Percentiles rank a stretch among this genome's conserved stretches.
These are phyloP conservation scores for Percopsis transmontana DNA, from an alignment of 2,113 vertebrate genomes.

Conservation along the genomic window DNA sequence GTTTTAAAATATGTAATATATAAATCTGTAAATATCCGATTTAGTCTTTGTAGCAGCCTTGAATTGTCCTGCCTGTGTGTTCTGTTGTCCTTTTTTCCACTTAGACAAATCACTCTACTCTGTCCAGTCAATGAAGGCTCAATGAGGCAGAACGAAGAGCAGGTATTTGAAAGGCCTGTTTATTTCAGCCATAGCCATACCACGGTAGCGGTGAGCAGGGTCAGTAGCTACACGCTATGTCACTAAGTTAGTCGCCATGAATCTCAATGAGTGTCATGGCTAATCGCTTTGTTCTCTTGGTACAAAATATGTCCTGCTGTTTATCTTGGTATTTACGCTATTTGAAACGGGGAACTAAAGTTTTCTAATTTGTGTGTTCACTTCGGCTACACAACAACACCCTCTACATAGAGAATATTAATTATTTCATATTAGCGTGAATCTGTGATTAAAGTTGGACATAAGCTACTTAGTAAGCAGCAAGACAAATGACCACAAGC, in stretches of 20 bases:
- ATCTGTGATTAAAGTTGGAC: too few relatives aligned
- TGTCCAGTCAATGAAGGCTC: slow-evolving; percentile 16
- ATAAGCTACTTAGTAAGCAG: too few relatives aligned
- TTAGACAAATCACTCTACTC: slow-evolving; percentile 17
- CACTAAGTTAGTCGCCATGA: slow-evolving; percentile 18
- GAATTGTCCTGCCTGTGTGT: slow-evolving; percentile 1
- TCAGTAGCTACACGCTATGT: slow-evolving; percentile 15
- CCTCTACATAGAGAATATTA: too few relatives aligned
- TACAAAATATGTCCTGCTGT: slow-evolving; percentile 32
- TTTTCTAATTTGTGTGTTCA: too few relatives aligned
- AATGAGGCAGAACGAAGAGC: slow-evolving; percentile 5
- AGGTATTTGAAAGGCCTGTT: slow-evolving; percentile 28
- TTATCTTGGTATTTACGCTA: slow-evolving; percentile 10
- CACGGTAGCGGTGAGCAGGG: slow-evolving; percentile 32
- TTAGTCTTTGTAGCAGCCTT: slow-evolving; percentile 13
- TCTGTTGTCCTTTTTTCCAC: slow-evolving; percentile 4
- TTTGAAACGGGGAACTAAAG: too few relatives aligned
- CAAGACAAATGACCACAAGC: too few relatives aligned
- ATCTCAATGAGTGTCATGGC: slow-evolving; percentile 2
- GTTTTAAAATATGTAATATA: too few relatives aligned
- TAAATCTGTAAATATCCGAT: too few relatives aligned
- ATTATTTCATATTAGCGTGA: too few relatives aligned
- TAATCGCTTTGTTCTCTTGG: slow-evolving; percentile 44
- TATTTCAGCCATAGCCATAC: slow-evolving; percentile 30
- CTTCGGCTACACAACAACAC: too few relatives aligned